A percentile compares a stretch with the other conserved stretches of the same genome.
phyloP scores from a whole-genome alignment of 2,888 invertebrate species.

The Pollenia angustigena region DNA sequence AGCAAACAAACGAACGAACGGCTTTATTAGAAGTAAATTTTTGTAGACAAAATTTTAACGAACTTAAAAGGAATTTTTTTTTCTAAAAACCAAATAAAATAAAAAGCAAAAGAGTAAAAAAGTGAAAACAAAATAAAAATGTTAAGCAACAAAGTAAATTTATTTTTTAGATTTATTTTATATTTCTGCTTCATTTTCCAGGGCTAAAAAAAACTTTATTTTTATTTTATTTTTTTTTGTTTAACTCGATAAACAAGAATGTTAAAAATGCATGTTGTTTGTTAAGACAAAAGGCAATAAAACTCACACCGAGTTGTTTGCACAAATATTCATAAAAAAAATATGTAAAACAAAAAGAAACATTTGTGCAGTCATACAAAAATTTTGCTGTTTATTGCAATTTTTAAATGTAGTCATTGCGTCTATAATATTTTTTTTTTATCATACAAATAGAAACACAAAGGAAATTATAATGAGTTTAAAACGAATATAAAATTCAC shows the following conservation, averaged over 20 bases:
- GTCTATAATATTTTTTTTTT: background rate
- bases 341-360: background rate
- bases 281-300: constrained; percentile 67
- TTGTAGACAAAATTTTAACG: constrained; percentile 63
- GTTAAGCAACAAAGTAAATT: constrained; percentile 45
- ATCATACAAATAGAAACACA: constrained; percentile 5
- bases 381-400: constrained; percentile 57
- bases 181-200: constrained; percentile 46
- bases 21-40: constrained; percentile 63
- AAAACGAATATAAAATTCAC: background rate
- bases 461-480: constrained; percentile 6
- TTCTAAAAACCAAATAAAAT: constrained; percentile 36
- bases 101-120: background rate
- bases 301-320: constrained; percentile 53
- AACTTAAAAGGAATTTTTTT: constrained; percentile 60
- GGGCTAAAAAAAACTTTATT: background rate
- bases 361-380: constrained; percentile 63
- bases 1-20: background rate
- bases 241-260: constrained; percentile 58
- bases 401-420: constrained; percentile 37
- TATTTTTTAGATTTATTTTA: constrained; percentile 38
- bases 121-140: background rate
- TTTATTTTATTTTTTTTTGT: constrained; percentile 23
- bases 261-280: constrained; percentile 52
- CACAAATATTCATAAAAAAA: constrained; percentile 21